Base-by-base conservation (phyloP, 2,797 vertebrate species). In the Okamejei kenojei region DNA sequence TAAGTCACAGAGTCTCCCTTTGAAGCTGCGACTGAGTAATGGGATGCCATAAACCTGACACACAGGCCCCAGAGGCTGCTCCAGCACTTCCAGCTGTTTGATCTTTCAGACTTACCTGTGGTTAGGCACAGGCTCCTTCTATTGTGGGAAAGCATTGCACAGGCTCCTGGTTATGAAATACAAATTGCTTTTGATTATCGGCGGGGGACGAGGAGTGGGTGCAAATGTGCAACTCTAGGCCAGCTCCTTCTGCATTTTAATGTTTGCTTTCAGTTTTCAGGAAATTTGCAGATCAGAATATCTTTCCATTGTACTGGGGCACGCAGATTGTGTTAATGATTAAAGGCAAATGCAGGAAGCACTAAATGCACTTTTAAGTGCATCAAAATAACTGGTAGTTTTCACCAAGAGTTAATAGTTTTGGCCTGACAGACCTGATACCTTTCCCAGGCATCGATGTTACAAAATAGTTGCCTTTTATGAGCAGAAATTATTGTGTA, bases 61-160 rank as follows among this genome's bases (percentile, higher is more conserved):
- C 71, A 76, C 5, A 71, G 71, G 38, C 68, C 90, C 90, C 26
- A n/a, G 90, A 76, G 90, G 71, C 90, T 45, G 68, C 38, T 45
- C 9, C 23, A 29, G 65, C 65, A 54, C 35, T 92, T 92, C 90
- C 71, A 92, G 71, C 71, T 92, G 90, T 74, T 92, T 92, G 90
- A 92, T 92, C 71, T 92, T 73, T 73, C 88, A 73, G 26, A 92
- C 45, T 76, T 92, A 92, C 90, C 90, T 92, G 90, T 92, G 90
- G 90, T 76, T 54, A 76, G 71, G 26, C 26, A 29, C 90, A 92
- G 90, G 71, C 71, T 45, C 11, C 6, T 23, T 74, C 23, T 11
- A 76, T 26, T 45, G 90, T 73, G 65, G 90, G 71, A 74, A 92
- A n/a, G 17, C 90, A 92, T n/a, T 9, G 9, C 71, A 15, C 35